Conservation (phyloP, 2,888 invertebrate genomes). For the Choristoneura rosaceana region DNA sequence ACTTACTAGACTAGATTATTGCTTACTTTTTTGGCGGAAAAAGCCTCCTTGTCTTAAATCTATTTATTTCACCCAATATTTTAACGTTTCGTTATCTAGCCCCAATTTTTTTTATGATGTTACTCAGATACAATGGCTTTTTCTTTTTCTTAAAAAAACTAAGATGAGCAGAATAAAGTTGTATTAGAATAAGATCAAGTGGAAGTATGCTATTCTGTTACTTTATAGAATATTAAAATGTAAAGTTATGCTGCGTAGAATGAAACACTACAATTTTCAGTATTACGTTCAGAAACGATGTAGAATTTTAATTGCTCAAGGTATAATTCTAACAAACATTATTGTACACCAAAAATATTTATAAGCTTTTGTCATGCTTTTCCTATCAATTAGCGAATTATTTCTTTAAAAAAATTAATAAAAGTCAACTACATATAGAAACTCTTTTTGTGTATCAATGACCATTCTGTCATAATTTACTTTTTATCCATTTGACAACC, state of each 20-base stretch:
- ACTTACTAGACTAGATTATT: too few relatives aligned
- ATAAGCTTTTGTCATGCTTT: neutral
- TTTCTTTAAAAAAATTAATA: neutral
- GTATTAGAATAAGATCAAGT: too few relatives aligned
- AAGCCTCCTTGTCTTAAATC: too few relatives aligned
- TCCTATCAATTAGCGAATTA: neutral
- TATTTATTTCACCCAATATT: too few relatives aligned
- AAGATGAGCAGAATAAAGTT: too few relatives aligned
- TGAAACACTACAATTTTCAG: neutral
- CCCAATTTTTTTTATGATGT: too few relatives aligned
- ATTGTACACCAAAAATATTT: too few relatives aligned
- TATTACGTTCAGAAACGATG: constrained; percentile 9
- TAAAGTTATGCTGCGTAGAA: neutral
- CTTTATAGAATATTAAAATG: neutral
- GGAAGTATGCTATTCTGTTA: too few relatives aligned
- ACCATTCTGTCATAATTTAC: constrained; percentile 20
- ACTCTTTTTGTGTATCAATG: constrained; percentile 24
- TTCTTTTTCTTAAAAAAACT: too few relatives aligned
- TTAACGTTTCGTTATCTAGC: too few relatives aligned
- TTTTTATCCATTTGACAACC: constrained; percentile 61
- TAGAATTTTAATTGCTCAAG: neutral
- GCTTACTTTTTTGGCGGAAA: too few relatives aligned
- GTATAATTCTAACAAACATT: neutral
- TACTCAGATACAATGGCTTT: too few relatives aligned
- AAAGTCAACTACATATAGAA: constrained; percentile 11